Base-by-base conservation (phyloP, 2,113 vertebrate species). In the Hyperoodon ampullatus region DNA sequence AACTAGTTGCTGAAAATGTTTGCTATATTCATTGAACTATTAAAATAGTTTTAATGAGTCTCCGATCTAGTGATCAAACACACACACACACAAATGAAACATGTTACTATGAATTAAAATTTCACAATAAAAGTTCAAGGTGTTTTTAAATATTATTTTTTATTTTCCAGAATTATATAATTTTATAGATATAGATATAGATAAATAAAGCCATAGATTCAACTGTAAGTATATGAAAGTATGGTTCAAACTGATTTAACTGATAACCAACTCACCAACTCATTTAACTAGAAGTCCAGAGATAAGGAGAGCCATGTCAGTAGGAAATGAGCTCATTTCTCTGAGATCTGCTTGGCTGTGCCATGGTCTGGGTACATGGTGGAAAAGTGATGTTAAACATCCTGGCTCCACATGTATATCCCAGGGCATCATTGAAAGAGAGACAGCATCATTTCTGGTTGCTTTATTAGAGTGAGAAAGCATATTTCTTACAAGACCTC, bases 291-390 rank as follows among this genome's bases (percentile, higher is more conserved):
- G 19, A 30, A 71, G 2, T 33, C 21, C 3, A 80, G 21, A 92
- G n/a, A 30, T n/a, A 44, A 81, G 8, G 8, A 44, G 13, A 81
- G 3, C 28, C 21, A 5, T 1, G 3, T 1, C 1, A 42, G 30
- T 24, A 55, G 23, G 23, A 75, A 68, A 94, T 44, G 8, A 63
- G 4, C 23, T 9, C 13, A 24, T 61, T 68, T 77, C 6, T n/a
- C 28, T 60, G 26, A 63, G 4, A 24, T 18, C 42, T 2, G 13
- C 28, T 60, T 61, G 15, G 4, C 24, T 85, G 42, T 24, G 19
- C 19, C 47, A 55, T 12, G 6, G 70, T 53, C 35, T 77, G 0
- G 58, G 50, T 71, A 47, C 65, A 10, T 24, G 12, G 2, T 55
- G 12, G 6, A 21, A 70, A 50, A 85, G 42, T 47, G 44, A 74